phyloP scores from a whole-genome alignment of 2,888 invertebrate species.

The Protula sp. region DNA sequence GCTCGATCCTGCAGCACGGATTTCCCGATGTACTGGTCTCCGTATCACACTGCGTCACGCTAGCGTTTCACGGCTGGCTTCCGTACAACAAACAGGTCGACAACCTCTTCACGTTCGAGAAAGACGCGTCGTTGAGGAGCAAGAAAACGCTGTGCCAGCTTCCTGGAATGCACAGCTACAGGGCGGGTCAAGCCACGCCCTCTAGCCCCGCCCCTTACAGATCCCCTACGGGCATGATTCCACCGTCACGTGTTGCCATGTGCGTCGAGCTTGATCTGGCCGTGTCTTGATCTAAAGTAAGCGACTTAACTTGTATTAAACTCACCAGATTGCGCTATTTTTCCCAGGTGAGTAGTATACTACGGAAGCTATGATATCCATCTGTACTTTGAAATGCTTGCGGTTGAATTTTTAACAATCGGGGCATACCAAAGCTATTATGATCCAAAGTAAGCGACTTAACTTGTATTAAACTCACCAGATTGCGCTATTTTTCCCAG shows the following conservation, averaged over 20 bases:
- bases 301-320: no score
- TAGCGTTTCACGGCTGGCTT: constrained; percentile 62
- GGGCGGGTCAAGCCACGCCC: constrained; percentile 34
- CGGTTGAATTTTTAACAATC: no score
- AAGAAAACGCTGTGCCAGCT: not conserved
- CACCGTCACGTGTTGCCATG: constrained; percentile 61
- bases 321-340: no score
- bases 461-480: no score
- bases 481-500: no score
- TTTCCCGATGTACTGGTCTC: constrained; percentile 58
- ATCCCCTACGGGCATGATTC: constrained; percentile 62
- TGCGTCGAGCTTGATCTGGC: constrained; percentile 63
- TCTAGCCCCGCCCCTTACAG: constrained; percentile 54
- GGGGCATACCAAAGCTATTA: no score
- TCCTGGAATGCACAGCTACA: constrained; percentile 59
- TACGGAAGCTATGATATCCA: no score
- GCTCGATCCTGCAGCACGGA: constrained; percentile 51
- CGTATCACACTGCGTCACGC: constrained; percentile 57
- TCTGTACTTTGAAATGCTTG: no score
- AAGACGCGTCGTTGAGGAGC: constrained; percentile 57
- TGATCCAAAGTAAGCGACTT: constrained; percentile 61
- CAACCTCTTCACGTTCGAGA: constrained; percentile 60
- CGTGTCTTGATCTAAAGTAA: constrained; percentile 61
- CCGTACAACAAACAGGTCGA: constrained; percentile 59
- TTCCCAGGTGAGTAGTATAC: no score